Percentiles rank a stretch among this genome's conserved stretches.
Evolutionary conservation across 2,113 vertebrate species (phyloP).

Genomic region (Pygoscelis antarcticus): DNA sequence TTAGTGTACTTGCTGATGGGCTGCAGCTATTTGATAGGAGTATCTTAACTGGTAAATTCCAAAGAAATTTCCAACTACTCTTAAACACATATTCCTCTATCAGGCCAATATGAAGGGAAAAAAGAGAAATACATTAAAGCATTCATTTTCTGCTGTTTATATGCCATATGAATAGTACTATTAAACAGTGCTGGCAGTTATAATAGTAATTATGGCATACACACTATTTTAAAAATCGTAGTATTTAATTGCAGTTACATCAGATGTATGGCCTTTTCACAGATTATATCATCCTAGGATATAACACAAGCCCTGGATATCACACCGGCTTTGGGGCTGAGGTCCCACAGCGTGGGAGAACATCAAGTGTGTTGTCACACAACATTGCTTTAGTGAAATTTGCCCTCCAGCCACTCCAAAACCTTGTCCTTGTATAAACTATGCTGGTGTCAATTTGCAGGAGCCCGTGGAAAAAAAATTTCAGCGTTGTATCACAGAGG

Average conservation of each 20-base stretch:
- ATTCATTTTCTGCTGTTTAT: background rate
- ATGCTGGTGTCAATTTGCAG: background rate
- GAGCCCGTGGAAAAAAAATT: background rate
- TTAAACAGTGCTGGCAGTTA: background rate
- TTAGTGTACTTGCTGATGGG: background rate
- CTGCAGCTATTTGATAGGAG: background rate
- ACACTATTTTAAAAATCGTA: background rate
- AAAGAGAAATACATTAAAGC: background rate
- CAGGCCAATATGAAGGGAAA: background rate
- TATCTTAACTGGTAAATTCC: background rate
- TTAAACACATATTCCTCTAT: background rate
- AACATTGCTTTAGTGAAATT: constrained; percentile 37
- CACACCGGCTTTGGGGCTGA: background rate
- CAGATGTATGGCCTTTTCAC: background rate
- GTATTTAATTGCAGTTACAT: background rate
- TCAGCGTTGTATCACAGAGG: background rate
- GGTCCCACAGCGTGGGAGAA: background rate
- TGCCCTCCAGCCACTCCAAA: constrained; percentile 22
- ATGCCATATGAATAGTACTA: background rate
- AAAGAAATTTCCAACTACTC: background rate
- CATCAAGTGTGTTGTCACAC: background rate
- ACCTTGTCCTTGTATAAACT: background rate
- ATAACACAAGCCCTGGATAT: background rate
- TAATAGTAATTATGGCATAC: background rate
- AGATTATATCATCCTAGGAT: background rate